A percentile compares a stretch with the other conserved stretches of the same genome.
These are phyloP conservation scores for Euzophera pinguis DNA, from an alignment of 2,888 invertebrate species.

Conservation along the genomic window DNA sequence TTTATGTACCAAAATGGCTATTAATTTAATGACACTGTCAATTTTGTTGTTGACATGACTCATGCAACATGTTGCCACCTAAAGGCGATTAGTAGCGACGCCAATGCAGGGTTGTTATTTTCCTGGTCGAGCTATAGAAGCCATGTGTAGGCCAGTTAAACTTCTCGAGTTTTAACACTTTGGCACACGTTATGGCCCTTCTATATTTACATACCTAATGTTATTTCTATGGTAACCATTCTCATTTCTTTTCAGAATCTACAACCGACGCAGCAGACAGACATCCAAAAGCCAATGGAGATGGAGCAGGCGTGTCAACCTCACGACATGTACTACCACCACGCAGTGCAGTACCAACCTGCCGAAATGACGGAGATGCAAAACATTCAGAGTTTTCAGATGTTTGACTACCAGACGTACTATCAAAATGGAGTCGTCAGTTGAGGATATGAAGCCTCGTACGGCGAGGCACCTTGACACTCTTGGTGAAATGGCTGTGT, in stretches of 20 bases:
- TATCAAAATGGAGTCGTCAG: slow-evolving; percentile 40
- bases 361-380: slow-evolving; percentile 11
- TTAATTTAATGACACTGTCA: too few species aligned
- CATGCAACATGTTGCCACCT: too few species aligned
- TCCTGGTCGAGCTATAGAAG: too few species aligned
- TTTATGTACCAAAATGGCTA: too few species aligned
- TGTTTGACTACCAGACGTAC: slow-evolving; percentile 6
- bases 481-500: slow-evolving; percentile 3
- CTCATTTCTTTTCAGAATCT: slow-evolving; percentile 22
- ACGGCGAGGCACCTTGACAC: slow-evolving; percentile 13
- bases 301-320: slow-evolving; percentile 24
- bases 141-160: too few species aligned
- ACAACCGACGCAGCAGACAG: slow-evolving; percentile 33
- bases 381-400: slow-evolving; percentile 8
- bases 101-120: too few species aligned
- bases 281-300: slow-evolving; percentile 32
- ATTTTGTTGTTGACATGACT: too few species aligned
- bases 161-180: too few species aligned
- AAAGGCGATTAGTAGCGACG: too few species aligned
- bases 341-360: slow-evolving; percentile 30
- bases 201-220: too few species aligned
- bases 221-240: neutral
- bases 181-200: too few species aligned
- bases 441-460: slow-evolving; percentile 37
- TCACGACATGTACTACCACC: slow-evolving; percentile 47